These are phyloP conservation scores for Oncopodura yosiiana DNA, from an alignment of 1,140 invertebrate species.

Conservation along the genomic window DNA sequence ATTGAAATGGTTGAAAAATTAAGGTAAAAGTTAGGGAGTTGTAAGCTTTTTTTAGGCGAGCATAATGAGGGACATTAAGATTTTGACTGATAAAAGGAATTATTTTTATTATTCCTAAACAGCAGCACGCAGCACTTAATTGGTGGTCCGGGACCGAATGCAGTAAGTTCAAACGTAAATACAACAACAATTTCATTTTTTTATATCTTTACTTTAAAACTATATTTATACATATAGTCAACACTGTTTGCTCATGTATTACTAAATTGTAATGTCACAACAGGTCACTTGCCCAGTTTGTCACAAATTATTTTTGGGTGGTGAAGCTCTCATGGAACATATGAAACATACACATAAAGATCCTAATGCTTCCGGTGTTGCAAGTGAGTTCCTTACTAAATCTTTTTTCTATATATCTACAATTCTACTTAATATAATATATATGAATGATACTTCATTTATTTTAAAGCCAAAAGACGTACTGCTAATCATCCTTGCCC, in stretches of 20 bases:
- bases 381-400: constrained; percentile 59
- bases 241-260: too few species aligned
- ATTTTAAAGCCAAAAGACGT: constrained; percentile 67
- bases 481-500: constrained; percentile 88
- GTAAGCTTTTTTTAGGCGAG: too few species aligned
- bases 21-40: too few species aligned
- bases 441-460: background rate
- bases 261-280: too few species aligned
- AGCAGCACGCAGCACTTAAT: constrained; percentile 86
- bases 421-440: background rate
- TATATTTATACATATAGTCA: too few species aligned
- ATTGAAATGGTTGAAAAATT: too few species aligned
- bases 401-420: background rate
- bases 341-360: constrained; percentile 93
- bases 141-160: constrained; percentile 65
- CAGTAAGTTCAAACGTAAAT: too few species aligned
- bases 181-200: background rate
- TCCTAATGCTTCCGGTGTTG: constrained; percentile 71
- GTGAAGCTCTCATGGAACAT: constrained; percentile 84
- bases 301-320: constrained; percentile 84
- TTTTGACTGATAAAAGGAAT: too few species aligned
- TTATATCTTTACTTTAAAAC: background rate
- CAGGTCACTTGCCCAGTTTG: constrained; percentile 76
- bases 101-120: too few species aligned
- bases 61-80: too few species aligned